Evolutionary conservation across 92 coral and sea anemone species (phyloP), one percentile per base, ranked within the genome.

Genomic region (Metridium senile): DNA sequence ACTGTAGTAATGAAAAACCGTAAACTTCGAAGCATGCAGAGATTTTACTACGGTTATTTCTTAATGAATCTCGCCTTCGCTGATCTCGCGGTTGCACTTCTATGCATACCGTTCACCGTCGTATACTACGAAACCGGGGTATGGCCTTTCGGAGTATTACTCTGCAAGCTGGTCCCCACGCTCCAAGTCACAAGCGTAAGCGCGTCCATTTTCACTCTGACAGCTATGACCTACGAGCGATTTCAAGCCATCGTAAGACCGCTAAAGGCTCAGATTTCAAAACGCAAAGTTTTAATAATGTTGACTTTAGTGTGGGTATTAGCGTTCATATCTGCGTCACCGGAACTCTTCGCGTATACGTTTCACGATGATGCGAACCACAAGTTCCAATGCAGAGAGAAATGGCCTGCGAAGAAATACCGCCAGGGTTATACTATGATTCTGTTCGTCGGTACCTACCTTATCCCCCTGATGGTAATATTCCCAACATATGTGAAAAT

Each of bases 141-240:
- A 17, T 88, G 93, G 93, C 93, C 93, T 18, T 88, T 88, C 52
- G 82, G 86, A 1, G 81, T 33, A 27, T 39, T 84, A 13, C 59
- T 88, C 53, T 88, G 93, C 68, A 80, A 83, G 43, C 56, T 88
- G 19, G 82, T 88, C 0, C 93, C 93, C 0, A 88, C 93, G 7
- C 51, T 88, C 32, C 84, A 84, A 18, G 86, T 88, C 22, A 72
- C 89, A 0, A 80, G 88, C 26, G 74, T 88, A 8, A 74, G 83
- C 47, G 93, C 93, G 4, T 84, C 89, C 4, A 84, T 88, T 1
- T 79, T 88, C 13, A 88, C 93, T 0, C 77, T 88, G 1, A 82
- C 87, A 0, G 86, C 84, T 17, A 83, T 88, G 73, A 88, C 93
- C 0, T 84, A 75, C 65, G 93, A 88, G 46, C 80, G 93, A 11